A percentile compares a stretch with the other conserved stretches of the same genome.
These are phyloP conservation scores for Pantala flavescens DNA, from an alignment of 1,140 invertebrate species.

Conservation along the genomic window DNA sequence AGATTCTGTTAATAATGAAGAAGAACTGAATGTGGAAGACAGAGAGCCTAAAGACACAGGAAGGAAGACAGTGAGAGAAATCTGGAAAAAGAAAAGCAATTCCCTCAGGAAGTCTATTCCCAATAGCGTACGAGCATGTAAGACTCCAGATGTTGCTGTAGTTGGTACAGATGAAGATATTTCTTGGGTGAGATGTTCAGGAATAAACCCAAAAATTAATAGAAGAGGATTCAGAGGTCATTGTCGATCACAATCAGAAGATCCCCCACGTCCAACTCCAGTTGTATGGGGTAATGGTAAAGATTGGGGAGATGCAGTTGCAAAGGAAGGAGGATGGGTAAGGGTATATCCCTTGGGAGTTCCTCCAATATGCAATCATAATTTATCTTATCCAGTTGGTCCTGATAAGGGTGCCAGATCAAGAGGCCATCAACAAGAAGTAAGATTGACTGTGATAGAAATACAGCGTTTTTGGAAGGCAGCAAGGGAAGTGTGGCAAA, in stretches of 20 bases:
- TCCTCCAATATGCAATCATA: background rate
- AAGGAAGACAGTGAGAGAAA: background rate
- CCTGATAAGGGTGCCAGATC: background rate
- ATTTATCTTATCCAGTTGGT: background rate
- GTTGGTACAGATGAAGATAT: background rate
- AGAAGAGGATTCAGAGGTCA: background rate
- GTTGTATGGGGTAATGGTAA: constrained; percentile 47
- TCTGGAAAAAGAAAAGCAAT: background rate
- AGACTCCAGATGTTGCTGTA: background rate
- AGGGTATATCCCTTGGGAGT: constrained; percentile 41
- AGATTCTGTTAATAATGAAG: background rate
- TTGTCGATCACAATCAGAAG: background rate
- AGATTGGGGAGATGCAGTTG: constrained; percentile 44
- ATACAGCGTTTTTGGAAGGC: constrained; percentile 20
- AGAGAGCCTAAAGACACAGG: background rate
- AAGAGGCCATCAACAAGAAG: background rate
- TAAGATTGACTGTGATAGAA: background rate
- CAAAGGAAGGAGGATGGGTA: constrained; percentile 48
- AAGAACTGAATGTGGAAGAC: background rate
- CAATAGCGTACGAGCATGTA: background rate
- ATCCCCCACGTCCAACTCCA: background rate
- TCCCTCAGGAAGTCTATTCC: background rate
- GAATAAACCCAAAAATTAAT: background rate
- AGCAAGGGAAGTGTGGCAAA: constrained; percentile 21
- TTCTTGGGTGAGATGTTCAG: background rate